Percentiles rank a stretch among this genome's conserved stretches.
These are phyloP conservation scores for Xylocopa sonorina DNA, from an alignment of 1,140 invertebrate species.

Conservation along the genomic window DNA sequence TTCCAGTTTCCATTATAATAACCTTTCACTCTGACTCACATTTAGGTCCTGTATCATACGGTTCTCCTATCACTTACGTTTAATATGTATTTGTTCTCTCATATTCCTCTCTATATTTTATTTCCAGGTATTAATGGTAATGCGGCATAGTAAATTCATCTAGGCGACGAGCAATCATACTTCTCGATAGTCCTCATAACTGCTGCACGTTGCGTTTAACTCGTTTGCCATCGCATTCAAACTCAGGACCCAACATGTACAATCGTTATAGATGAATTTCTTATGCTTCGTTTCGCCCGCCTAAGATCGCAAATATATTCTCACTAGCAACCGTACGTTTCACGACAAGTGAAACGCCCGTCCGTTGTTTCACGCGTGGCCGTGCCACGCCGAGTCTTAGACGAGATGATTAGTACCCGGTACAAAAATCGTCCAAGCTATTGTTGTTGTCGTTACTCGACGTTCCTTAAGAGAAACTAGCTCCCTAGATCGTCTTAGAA, in stretches of 20 bases:
- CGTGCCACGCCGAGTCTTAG: conserved; percentile 17
- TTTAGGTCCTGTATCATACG: conserved; percentile 57
- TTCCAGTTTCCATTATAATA: conserved; percentile 65
- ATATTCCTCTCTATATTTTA: conserved; percentile 59
- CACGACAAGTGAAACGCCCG: neutral
- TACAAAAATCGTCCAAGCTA: neutral
- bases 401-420: conserved; percentile 24
- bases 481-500: conserved; percentile 54
- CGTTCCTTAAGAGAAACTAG: conserved; percentile 34
- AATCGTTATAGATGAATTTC: conserved; percentile 49
- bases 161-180: neutral
- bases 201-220: neutral
- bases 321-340: conserved; percentile 42
- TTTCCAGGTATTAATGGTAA: conserved; percentile 65
- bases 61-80: conserved; percentile 53
- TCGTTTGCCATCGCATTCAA: no score
- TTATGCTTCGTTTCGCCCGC: conserved; percentile 22
- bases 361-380: conserved; percentile 26
- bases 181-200: neutral
- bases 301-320: conserved; percentile 13
- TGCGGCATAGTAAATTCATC: conserved; percentile 55
- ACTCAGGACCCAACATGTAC: no score
- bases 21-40: conserved; percentile 54
- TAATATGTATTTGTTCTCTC: conserved; percentile 53
- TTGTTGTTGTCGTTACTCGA: conserved; percentile 4